Base-by-base conservation (phyloP, 2,113 vertebrate genomes). In the Channa maculata region DNA sequence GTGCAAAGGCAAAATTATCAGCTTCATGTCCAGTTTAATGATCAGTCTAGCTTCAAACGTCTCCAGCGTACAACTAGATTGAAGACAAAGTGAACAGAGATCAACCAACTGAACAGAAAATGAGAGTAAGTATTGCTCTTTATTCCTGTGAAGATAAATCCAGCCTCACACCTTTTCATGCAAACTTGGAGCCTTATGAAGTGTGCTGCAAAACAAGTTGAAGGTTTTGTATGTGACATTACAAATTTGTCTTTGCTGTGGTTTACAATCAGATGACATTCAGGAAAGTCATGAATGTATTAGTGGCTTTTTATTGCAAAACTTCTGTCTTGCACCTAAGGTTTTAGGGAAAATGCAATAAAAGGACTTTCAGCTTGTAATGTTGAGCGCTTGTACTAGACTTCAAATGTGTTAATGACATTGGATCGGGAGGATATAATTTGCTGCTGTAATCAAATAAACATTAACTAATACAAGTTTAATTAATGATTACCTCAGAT, bases 91-190 rank as follows among this genome's bases (percentile, higher is more conserved):
- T 82, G 82, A 92, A 48, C 75, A 70, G 59, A 82, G 65, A 80
- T 78, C 72, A 63, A 78, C 45, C 77, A 78, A 67, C 77, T 41
- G 65, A 83, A 57, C 66, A 60, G 41, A 87, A 79, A 64, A 92
- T 92, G 92, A 81, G 90, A 75, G 93, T 94, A 60, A 92, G 91
- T 91, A 77, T 43, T 57, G 4, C 44, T 70, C 51, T 65, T n/a
- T n/a, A n/a, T n/a, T n/a, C n/a, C n/a, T n/a, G n/a, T n/a, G n/a
- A n/a, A 59, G 46, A n/a, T 71, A 5, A 46, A 57, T 53, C 13
- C n/a, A 38, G 39, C 61, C 44, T 52, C 39, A 51, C 41, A n/a
- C 7, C 4, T 14, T 50, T 37, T 46, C 24, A 24, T 24, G 24
- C 24, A 24, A 24, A 24, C 24, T 41, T 41, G 6, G 1, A 41